Base-by-base conservation (phyloP, 2,888 invertebrate genomes). In the Amitus sp. region DNA sequence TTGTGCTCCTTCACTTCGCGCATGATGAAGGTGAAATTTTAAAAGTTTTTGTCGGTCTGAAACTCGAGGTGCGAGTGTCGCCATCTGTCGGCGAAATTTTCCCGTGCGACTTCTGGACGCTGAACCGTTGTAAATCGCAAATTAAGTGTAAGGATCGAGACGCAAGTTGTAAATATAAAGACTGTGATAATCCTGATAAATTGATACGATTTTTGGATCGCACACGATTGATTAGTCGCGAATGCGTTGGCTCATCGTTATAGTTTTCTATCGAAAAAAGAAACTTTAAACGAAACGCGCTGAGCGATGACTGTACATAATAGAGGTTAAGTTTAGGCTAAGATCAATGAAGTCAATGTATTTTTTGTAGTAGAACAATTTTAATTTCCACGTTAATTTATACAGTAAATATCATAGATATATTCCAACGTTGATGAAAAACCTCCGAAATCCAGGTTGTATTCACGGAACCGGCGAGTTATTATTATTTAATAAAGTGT, bases 161-260 rank as follows among this genome's bases (percentile, higher is more conserved):
- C 66, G 71, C 79, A 80, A 80, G 77, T 76, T 81, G 79, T 82
- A 82, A 77, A 82, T 82, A 82, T 74, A 82, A 79, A 80, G 81
- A 80, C 82, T 82, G 82, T 82, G 82, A 82, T 82, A 82, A 82
- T 80, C 77, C 77, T 74, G 76, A 75, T 75, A 74, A 75, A 73
- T 73, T 69, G 72, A 70, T 67, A 67, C 72, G 73, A 67, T 65
- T 71, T n/a, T 69, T 69, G 70, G 70, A 73, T 70, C 65, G 71
- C 71, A 67, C 70, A 68, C 69, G 57, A 52, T 39, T 47, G 34
- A 42, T 57, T 47, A 34, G 10, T 2, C 9, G 39, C 27, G 23
- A 23, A 23, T 23, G 3, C 23, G 7, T 23, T 33, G 33, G 48
- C 54, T 59, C 40, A 42, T 62, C 33, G 45, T 43, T 40, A 23